phyloP scores from a whole-genome alignment of 2,113 vertebrate genomes.

The Tragulus kanchil region DNA sequence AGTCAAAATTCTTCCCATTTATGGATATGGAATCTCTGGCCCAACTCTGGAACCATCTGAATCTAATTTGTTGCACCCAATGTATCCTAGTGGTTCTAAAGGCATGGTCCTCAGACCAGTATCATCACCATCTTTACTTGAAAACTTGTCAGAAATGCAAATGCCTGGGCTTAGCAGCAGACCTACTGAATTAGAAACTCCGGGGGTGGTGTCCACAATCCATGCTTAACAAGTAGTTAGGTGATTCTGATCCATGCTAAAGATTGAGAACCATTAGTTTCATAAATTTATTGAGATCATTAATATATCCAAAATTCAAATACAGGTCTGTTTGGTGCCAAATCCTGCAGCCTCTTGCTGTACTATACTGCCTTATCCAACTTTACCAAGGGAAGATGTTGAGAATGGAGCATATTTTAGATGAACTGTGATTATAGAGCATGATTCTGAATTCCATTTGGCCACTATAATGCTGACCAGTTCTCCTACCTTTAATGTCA shows the following conservation, averaged over 20 bases:
- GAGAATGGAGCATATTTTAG: conserved; percentile 10
- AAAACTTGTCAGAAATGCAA: conserved; percentile 32
- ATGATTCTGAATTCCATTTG: not conserved
- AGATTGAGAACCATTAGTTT: not conserved
- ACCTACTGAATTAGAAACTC: not conserved
- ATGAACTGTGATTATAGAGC: not conserved
- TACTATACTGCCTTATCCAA: not conserved
- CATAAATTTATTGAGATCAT: not conserved
- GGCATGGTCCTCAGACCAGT: not conserved
- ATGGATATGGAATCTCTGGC: conserved; percentile 7
- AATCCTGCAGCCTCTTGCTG: not conserved
- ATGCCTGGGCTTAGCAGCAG: not conserved
- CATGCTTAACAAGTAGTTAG: not conserved
- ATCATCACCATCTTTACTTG: not conserved
- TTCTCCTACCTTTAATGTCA: not conserved
- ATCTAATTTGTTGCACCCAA: not conserved
- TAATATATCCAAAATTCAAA: not conserved
- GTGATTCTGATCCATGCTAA: not conserved
- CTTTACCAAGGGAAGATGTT: not conserved
- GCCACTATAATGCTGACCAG: not conserved
- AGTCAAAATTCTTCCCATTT: not conserved
- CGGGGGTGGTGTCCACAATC: not conserved
- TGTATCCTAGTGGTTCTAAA: not conserved
- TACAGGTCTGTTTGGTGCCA: not conserved
- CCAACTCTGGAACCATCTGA: not conserved